Evolutionary conservation across 2,113 vertebrate genomes (phyloP).

Genomic region (Raja brachyura): DNA sequence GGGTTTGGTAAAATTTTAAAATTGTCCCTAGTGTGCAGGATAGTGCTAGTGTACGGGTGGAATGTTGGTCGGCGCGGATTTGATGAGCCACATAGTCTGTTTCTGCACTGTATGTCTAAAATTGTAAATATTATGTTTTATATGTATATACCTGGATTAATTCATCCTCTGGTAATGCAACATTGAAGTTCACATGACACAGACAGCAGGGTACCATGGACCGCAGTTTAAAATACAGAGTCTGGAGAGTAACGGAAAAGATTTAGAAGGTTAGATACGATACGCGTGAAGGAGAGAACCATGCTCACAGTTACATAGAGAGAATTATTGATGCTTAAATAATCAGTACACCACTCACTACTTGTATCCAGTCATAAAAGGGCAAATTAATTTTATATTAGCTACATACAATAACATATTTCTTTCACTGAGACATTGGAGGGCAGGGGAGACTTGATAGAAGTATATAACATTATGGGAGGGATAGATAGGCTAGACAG

Average conservation of each 20-base stretch:
- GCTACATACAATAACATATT: no score
- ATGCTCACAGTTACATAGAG: background rate
- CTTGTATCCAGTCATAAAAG: background rate
- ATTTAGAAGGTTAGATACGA: background rate
- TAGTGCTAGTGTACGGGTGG: no score
- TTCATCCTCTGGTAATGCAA: conserved; percentile 93
- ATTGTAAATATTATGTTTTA: no score
- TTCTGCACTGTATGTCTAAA: no score
- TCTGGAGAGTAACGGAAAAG: conserved; percentile 60
- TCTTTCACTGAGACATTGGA: no score
- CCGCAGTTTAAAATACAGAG: conserved; percentile 92
- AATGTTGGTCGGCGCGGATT: no score
- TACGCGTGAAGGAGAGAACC: background rate
- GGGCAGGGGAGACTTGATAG: no score
- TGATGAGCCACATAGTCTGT: no score
- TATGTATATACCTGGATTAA: conserved; percentile 75
- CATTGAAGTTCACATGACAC: conserved; percentile 92
- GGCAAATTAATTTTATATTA: background rate
- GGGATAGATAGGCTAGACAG: no score
- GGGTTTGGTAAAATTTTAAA: no score
- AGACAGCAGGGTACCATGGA: conserved; percentile 96
- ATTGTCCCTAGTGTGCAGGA: no score
- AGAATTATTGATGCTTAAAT: background rate
- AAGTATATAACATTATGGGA: no score
- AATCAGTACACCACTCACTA: background rate